Evolutionary conservation across 2,888 invertebrate genomes (phyloP).

Genomic region (Harpagoxenus sublaevis): DNA sequence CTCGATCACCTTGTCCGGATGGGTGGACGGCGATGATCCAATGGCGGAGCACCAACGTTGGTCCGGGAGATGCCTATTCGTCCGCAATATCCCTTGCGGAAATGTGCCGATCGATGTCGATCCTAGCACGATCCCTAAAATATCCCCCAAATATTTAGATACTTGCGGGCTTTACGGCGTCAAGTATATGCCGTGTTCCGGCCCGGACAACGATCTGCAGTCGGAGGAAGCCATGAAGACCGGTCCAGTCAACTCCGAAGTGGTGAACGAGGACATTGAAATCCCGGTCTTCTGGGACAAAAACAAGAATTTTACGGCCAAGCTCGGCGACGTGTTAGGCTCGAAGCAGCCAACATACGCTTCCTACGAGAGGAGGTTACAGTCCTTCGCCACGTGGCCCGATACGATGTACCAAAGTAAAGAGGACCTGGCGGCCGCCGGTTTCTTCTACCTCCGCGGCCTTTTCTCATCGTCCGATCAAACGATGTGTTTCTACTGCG

Average conservation of each 20-base stretch:
- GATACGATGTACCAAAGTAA: slow-evolving; percentile 93
- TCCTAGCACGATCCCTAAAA: slow-evolving; percentile 73
- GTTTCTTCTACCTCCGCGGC: slow-evolving; percentile 96
- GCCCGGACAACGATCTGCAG: slow-evolving; percentile 77
- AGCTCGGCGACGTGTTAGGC: slow-evolving; percentile 84
- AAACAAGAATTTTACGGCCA: slow-evolving; percentile 63
- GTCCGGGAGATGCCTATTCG: slow-evolving; percentile 93
- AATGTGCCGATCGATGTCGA: slow-evolving; percentile 88
- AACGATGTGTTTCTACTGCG: slow-evolving; percentile 97
- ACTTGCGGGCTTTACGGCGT: slow-evolving; percentile 86
- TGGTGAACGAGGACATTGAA: background rate
- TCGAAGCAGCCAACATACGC: slow-evolving; percentile 91
- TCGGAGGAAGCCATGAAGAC: slow-evolving; percentile 78
- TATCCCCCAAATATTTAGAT: slow-evolving; percentile 83
- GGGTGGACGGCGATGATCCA: slow-evolving; percentile 94
- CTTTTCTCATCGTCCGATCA: slow-evolving; percentile 88
- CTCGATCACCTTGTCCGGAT: slow-evolving; percentile 92
- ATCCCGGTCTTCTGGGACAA: background rate
- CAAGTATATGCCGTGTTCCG: slow-evolving; percentile 84
- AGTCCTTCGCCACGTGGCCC: slow-evolving; percentile 93
- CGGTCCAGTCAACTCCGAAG: slow-evolving; percentile 67
- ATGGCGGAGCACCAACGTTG: slow-evolving; percentile 93
- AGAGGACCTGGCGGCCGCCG: slow-evolving; percentile 94
- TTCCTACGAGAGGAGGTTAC: slow-evolving; percentile 90
- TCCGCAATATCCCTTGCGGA: slow-evolving; percentile 89